Evolutionary conservation across 1,140 invertebrate species (phyloP).

Genomic region (Stenopsyche tienmushanensis): DNA sequence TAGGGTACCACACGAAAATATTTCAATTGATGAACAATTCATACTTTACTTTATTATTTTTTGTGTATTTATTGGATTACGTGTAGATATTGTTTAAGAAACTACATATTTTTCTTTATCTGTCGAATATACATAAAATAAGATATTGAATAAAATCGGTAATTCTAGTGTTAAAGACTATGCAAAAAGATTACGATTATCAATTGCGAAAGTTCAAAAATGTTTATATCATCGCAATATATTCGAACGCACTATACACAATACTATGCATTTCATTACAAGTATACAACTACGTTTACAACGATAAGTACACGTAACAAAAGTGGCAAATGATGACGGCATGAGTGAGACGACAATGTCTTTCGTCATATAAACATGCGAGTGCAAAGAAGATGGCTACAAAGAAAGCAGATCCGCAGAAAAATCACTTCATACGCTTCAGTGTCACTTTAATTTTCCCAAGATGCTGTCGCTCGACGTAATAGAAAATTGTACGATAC

Average conservation of each 20-base stretch:
- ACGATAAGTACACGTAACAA: slow-evolving; percentile 28
- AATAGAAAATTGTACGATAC: slow-evolving; percentile 18
- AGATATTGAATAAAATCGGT: no score
- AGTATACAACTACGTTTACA: slow-evolving; percentile 6
- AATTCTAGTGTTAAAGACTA: no score
- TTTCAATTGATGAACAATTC: no score
- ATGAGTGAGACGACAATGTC: slow-evolving; percentile 16
- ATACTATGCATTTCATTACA: slow-evolving; percentile 16
- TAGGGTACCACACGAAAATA: no score
- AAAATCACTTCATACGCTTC: slow-evolving; percentile 38
- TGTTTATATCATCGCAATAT: background rate
- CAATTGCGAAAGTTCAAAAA: no score
- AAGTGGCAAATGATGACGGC: slow-evolving; percentile 28
- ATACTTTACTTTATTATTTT: no score
- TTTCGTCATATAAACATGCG: background rate
- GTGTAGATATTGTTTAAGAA: no score
- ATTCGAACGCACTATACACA: slow-evolving; percentile 8
- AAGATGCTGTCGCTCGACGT: slow-evolving; percentile 15
- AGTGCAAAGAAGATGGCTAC: background rate
- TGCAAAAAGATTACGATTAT: no score
- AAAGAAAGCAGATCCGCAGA: slow-evolving; percentile 7
- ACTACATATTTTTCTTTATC: no score
- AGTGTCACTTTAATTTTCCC: slow-evolving; percentile 35
- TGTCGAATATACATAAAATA: no score
- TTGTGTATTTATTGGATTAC: no score